Evolutionary conservation across 2,888 invertebrate genomes (phyloP).

Genomic region (Apamea crenata): DNA sequence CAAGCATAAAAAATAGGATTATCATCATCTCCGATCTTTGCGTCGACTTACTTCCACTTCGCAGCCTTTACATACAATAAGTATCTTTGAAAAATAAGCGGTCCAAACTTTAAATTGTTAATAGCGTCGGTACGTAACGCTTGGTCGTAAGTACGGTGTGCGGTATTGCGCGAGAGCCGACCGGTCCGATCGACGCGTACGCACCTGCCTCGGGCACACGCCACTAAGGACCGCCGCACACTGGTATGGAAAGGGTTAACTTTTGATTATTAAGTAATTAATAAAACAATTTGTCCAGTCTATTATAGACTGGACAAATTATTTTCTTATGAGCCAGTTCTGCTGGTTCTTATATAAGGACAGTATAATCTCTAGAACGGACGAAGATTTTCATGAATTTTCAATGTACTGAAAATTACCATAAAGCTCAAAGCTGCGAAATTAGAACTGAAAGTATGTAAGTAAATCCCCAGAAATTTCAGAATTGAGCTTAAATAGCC

Average conservation of each 20-base stretch:
- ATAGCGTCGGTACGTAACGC: slow-evolving; percentile 59
- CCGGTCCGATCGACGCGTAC: slow-evolving; percentile 74
- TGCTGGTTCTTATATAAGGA: not conserved
- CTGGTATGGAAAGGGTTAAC: slow-evolving; percentile 56
- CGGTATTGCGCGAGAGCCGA: slow-evolving; percentile 68
- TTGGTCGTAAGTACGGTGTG: slow-evolving; percentile 62
- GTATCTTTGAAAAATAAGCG: slow-evolving; percentile 47
- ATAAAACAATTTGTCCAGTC: no score
- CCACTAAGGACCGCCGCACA: slow-evolving; percentile 78
- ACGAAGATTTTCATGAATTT: not conserved
- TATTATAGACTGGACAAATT: not conserved
- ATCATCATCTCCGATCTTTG: slow-evolving; percentile 35
- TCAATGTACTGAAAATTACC: not conserved
- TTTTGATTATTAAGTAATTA: slow-evolving; percentile 17
- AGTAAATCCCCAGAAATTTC: no score
- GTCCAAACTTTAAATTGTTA: slow-evolving; percentile 53
- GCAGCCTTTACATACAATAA: slow-evolving; percentile 44
- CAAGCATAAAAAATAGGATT: slow-evolving; percentile 34
- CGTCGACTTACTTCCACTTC: slow-evolving; percentile 39
- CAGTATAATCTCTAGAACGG: not conserved
- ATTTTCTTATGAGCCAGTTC: no score
- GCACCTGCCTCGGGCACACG: slow-evolving; percentile 89
- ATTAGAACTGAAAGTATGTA: not conserved
- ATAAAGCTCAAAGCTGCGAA: not conserved
- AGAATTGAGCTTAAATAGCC: not conserved